Percentiles rank a stretch among this genome's conserved stretches.
Conservation (phyloP, 2,797 vertebrate genomes). For the Myripristis jacobus region DNA sequence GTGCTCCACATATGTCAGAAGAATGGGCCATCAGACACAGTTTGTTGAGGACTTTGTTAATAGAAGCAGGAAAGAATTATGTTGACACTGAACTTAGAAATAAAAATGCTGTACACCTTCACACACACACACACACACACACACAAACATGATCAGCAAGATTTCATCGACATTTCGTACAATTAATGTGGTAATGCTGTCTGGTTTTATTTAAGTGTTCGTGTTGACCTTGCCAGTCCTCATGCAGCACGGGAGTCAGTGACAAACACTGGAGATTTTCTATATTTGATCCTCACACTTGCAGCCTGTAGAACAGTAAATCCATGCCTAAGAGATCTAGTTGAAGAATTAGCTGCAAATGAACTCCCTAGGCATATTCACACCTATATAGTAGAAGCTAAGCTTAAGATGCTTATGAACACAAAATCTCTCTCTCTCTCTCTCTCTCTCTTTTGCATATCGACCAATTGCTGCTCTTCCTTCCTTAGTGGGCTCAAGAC, state of each 20-base stretch:
- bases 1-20: slow-evolving; percentile 74
- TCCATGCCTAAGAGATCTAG: slow-evolving; percentile 71
- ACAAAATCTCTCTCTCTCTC: slow-evolving; percentile 59
- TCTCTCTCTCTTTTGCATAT: slow-evolving; percentile 54
- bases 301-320: slow-evolving; percentile 49
- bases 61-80: slow-evolving; percentile 49
- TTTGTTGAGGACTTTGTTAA: slow-evolving; percentile 42
- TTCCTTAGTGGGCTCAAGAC: slow-evolving; percentile 75
- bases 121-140: slow-evolving; percentile 2
- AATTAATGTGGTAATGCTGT: slow-evolving; percentile 22
- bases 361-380: slow-evolving; percentile 74
- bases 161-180: slow-evolving; percentile 52
- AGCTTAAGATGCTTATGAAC: slow-evolving; percentile 70
- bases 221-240: slow-evolving; percentile 13
- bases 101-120: slow-evolving; percentile 22
- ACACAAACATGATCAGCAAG: not conserved
- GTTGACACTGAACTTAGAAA: slow-evolving; percentile 46
- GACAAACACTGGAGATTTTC: slow-evolving; percentile 41
- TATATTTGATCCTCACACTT: slow-evolving; percentile 65
- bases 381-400: slow-evolving; percentile 48
- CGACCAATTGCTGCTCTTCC: slow-evolving; percentile 69
- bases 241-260: slow-evolving; percentile 35
- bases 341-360: slow-evolving; percentile 78
- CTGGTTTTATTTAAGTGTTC: slow-evolving; percentile 22
- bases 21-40: slow-evolving; percentile 59